Conservation (phyloP, 2,888 invertebrate genomes). For the Odontocerum albicorne region DNA sequence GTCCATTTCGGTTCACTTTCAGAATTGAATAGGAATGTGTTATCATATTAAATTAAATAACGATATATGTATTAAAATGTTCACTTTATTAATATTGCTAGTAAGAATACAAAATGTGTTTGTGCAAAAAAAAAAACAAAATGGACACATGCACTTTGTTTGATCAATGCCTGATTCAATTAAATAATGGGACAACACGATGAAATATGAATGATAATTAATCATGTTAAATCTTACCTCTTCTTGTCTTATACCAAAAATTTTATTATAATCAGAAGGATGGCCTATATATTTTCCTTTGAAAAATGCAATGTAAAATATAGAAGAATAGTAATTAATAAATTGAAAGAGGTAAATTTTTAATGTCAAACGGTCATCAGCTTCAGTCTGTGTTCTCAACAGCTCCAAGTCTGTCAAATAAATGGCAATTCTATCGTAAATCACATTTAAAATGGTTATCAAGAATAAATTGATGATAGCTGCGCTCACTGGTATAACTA, state of each 20-base stretch:
- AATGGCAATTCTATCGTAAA: slow-evolving; percentile 77
- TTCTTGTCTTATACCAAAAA: slow-evolving; percentile 79
- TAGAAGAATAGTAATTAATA: slow-evolving; percentile 95
- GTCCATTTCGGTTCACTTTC: too few relatives aligned
- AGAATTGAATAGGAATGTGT: too few relatives aligned
- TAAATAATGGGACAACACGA: too few relatives aligned
- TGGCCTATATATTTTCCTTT: slow-evolving; percentile 85
- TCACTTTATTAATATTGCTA: slow-evolving; percentile 4
- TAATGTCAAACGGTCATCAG: slow-evolving; percentile 90
- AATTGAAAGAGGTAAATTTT: slow-evolving; percentile 95
- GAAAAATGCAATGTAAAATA: slow-evolving; percentile 93
- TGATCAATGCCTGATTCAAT: too few relatives aligned
- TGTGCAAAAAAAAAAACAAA: too few relatives aligned
- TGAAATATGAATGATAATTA: background rate
- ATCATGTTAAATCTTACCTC: slow-evolving; percentile 65
- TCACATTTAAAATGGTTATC: slow-evolving; percentile 85
- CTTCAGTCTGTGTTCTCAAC: slow-evolving; percentile 89
- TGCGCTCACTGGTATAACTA: slow-evolving; percentile 87
- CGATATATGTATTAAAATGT: too few relatives aligned
- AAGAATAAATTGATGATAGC: slow-evolving; percentile 89
- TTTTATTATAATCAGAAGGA: slow-evolving; percentile 73
- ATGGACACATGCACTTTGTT: too few relatives aligned
- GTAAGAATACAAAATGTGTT: background rate
- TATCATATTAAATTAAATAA: too few relatives aligned
- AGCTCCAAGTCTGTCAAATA: slow-evolving; percentile 87